Base-by-base conservation (phyloP, 2,113 vertebrate species). In the Reinhardtius hippoglossoides region DNA sequence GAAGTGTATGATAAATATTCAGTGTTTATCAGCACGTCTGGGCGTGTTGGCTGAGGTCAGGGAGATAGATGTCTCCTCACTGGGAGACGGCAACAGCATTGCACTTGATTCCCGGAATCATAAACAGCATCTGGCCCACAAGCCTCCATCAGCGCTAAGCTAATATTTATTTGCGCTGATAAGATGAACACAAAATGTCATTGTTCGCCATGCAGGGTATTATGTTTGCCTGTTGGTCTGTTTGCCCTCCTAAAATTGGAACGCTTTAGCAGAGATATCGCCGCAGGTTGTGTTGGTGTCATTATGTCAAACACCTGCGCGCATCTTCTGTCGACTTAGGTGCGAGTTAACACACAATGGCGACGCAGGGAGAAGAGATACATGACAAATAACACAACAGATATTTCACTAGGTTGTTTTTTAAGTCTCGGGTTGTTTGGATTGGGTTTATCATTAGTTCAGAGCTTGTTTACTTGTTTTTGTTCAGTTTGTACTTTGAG, bases 91-190 rank as follows among this genome's bases (percentile, higher is more conserved):
- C 18, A 78, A 78, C 66, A 80, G 48, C 72, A 74, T 42, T 40
- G 83, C 72, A 65, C 74, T 89, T 54, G 46, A 86, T 85, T 91
- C 82, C 74, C 48, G 6, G 74, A 82, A 88, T 88, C 79, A 78
- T 80, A 85, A 87, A 78, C 79, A 85, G 71, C 76, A 84, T 83
- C 67, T 46, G 14, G 68, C 75, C 76, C 71, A 69, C 72, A 70
- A 87, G 83, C 68, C 71, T 76, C 78, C 72, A 74, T 87, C 87
- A 78, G 57, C 21, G 21, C 73, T 69, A 56, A 81, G 81, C 71
- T 80, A 87, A 87, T 90, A 89, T 91, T 89, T 90, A 82, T 87
- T 83, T 86, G 23, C 61, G 61, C 69, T 67, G 80, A 88, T 90
- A 88, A 91, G 80, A 86, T 3, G 67, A 75, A 65, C 76, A 80